Base-by-base conservation (phyloP, 92 coral and sea anemone species). In the Actinostola sp. region DNA sequence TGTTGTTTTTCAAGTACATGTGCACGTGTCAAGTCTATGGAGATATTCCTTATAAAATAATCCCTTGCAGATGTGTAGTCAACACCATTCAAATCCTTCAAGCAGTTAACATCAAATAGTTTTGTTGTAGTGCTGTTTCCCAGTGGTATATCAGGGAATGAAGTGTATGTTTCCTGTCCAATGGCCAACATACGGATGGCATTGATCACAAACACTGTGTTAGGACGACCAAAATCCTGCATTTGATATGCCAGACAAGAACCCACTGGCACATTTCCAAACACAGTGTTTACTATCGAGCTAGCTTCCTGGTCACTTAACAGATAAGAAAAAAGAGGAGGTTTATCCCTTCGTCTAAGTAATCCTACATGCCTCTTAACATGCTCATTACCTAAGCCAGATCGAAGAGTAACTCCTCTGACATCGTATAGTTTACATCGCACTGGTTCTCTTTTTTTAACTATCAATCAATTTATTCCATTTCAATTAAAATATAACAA, bases 201-300 rank as follows among this genome's bases (percentile, higher is more conserved):
- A 49, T 77, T 77, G 42, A 12, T 66, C 20, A 19, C 46, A 68
- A 82, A 75, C 3, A 73, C 49, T 67, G 79, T 83, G 43, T 75
- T 75, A 8, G 88, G 82, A 46, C 83, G 42, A 28, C 89, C 89
- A 71, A 69, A 54, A 48, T 83, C 89, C 60, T 83, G 80, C 27
- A 83, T 75, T 65, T 82, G 87, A 61, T 82, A 82, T 73, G 71
- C 65, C 20, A 81, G 63, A 32, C 60, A 49, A 28, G 86, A 54
- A 13, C 80, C 86, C 1, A 80, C 14, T 39, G 73, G 51, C 20
- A 71, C 65, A 43, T 71, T 71, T 62, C 80, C 85, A 51, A 78
- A 43, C 19, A 73, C 79, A 16, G 76, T 78, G 54, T 78, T 67
- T 17, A 78, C 84, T 42, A 31, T 41, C 70, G 69, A 24, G 13